Percentiles rank a stretch among this genome's conserved stretches.
phyloP scores from a whole-genome alignment of 2,113 vertebrate species.

The Pungitius pungitius region DNA sequence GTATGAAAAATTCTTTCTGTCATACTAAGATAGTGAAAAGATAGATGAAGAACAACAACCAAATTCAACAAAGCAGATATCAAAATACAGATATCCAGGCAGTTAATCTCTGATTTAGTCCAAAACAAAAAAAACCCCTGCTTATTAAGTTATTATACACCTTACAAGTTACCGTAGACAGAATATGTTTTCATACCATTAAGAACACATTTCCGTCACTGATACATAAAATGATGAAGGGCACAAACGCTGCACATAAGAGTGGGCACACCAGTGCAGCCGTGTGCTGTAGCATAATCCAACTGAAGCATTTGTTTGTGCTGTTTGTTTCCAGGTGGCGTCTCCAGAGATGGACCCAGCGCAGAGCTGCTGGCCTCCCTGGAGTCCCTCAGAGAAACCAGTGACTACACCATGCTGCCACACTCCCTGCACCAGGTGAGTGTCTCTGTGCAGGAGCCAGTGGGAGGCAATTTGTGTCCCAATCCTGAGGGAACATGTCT shows the following conservation, averaged over 20 bases:
- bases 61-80: not conserved
- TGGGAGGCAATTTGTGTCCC: not conserved
- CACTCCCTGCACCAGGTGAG: slow-evolving; percentile 93
- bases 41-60: not conserved
- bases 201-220: not conserved
- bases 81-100: not conserved
- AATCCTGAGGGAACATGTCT: slow-evolving; percentile 37
- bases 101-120: not conserved
- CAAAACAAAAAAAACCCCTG: not conserved
- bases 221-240: not conserved
- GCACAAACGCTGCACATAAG: not conserved
- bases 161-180: not conserved
- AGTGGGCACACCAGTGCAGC: not conserved
- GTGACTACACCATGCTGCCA: slow-evolving; percentile 87
- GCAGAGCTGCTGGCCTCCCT: slow-evolving; percentile 86
- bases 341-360: slow-evolving; percentile 47
- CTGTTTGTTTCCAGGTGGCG: slow-evolving; percentile 55
- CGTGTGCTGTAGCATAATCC: not conserved
- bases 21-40: too few species aligned
- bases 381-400: slow-evolving; percentile 83
- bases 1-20: too few species aligned
- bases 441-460: not conserved
- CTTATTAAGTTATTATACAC: not conserved
- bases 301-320: slow-evolving; percentile 25
- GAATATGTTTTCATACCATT: not conserved